Conservation (phyloP, 2,797 vertebrate species). For the Leucoraja ocellata region DNA sequence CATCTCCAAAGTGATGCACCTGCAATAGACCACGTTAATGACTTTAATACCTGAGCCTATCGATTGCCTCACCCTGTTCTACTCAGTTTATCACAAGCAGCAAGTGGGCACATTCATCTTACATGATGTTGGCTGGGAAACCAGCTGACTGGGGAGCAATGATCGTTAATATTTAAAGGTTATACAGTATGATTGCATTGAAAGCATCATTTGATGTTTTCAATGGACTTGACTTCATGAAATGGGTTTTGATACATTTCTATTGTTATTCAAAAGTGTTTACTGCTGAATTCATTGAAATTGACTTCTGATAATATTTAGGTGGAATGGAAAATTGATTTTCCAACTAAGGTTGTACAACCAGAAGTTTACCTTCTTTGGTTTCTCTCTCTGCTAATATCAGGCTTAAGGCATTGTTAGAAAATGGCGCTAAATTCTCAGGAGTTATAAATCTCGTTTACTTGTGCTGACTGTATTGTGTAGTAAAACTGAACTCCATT, state of each 20-base stretch:
- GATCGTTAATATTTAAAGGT: conserved; percentile 42
- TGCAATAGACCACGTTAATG: conserved; percentile 46
- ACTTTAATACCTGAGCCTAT: neutral
- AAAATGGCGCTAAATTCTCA: neutral
- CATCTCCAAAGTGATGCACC: neutral
- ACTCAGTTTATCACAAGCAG: conserved; percentile 38
- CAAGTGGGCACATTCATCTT: conserved; percentile 43
- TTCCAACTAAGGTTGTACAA: neutral
- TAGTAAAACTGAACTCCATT: no score
- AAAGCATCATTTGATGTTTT: neutral
- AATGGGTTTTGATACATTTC: neutral
- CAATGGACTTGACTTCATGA: neutral
- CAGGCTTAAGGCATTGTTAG: neutral
- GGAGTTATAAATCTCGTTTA: neutral
- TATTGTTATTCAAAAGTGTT: neutral
- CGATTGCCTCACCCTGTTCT: conserved; percentile 34
- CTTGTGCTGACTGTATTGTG: no score
- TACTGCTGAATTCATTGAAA: neutral
- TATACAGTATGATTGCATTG: neutral
- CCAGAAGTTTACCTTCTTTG: neutral
- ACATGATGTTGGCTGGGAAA: conserved; percentile 42
- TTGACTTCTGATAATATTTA: neutral
- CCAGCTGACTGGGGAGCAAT: conserved; percentile 42
- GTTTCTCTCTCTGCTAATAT: neutral
- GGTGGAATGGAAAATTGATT: conserved; percentile 1